Percentiles rank a stretch among this genome's conserved stretches.
phyloP scores from a whole-genome alignment of 2,113 vertebrate species.

The Chroicocephalus ridibundus region DNA sequence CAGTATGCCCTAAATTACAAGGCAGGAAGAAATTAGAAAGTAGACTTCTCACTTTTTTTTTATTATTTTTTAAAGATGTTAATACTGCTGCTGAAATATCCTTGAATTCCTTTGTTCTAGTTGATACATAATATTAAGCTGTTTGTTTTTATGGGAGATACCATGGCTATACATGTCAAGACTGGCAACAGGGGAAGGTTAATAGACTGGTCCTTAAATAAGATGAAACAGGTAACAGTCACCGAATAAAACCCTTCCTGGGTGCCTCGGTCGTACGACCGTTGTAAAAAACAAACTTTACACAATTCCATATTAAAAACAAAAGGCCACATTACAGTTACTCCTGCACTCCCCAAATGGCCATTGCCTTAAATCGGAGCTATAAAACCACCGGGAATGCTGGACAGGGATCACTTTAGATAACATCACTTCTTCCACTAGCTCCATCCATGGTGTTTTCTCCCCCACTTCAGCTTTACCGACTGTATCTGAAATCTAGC shows the following conservation, averaged over 20 bases:
- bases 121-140: background rate
- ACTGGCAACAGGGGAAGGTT: background rate
- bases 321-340: background rate
- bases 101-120: background rate
- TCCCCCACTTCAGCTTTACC: background rate
- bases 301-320: background rate
- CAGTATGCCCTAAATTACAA: background rate
- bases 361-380: background rate
- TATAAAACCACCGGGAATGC: background rate
- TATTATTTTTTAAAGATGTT: background rate
- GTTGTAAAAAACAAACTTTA: background rate
- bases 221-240: background rate
- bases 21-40: background rate
- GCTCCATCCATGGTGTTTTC: background rate
- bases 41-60: background rate
- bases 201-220: background rate
- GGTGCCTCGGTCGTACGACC: background rate
- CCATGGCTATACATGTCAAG: background rate
- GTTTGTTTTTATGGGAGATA: background rate
- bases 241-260: background rate
- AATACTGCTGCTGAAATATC: background rate
- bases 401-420: background rate
- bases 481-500: background rate
- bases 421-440: background rate
- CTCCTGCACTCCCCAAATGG: background rate